phyloP scores from a whole-genome alignment of 1,140 invertebrate genomes.

The Pristionchus pacificus region DNA sequence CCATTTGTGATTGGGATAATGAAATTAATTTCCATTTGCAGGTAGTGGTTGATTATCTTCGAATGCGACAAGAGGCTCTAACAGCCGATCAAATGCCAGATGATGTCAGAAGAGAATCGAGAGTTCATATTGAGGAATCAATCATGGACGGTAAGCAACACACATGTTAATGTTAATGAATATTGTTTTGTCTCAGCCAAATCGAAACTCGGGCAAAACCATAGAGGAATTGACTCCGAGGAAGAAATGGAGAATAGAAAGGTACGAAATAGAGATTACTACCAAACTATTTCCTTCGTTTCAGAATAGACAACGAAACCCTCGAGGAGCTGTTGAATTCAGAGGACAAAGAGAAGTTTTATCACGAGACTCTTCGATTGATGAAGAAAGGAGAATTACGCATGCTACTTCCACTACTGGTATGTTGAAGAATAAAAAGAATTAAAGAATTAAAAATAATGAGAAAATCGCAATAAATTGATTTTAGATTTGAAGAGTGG shows the following conservation, averaged over 20 bases:
- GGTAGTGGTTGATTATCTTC: conserved; percentile 44
- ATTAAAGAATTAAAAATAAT: not conserved
- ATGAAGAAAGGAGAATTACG: not conserved
- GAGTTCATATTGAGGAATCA: conserved; percentile 29
- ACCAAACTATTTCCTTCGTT: too few relatives aligned
- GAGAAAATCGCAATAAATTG: conserved; percentile 6
- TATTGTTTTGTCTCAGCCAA: not conserved
- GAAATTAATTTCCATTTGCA: not conserved
- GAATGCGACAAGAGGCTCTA: conserved; percentile 16
- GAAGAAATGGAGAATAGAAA: conserved; percentile 14
- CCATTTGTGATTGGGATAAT: not conserved
- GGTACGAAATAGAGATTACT: conserved; percentile 4
- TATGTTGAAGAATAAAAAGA: not conserved
- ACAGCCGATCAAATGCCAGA: conserved; percentile 33
- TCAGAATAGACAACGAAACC: conserved; percentile 2
- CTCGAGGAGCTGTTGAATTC: not conserved
- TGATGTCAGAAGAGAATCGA: conserved; percentile 28
- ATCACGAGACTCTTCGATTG: not conserved
- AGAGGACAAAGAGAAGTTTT: conserved; percentile 8
- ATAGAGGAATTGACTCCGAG: not conserved
- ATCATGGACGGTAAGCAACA: not conserved
- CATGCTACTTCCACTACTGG: not conserved
- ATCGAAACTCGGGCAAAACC: conserved; percentile 1
- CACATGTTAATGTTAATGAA: conserved; percentile 1
- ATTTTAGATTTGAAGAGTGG: not conserved